Evolutionary conservation across 2,888 invertebrate genomes (phyloP).

Genomic region (Platycnemis pennipes): DNA sequence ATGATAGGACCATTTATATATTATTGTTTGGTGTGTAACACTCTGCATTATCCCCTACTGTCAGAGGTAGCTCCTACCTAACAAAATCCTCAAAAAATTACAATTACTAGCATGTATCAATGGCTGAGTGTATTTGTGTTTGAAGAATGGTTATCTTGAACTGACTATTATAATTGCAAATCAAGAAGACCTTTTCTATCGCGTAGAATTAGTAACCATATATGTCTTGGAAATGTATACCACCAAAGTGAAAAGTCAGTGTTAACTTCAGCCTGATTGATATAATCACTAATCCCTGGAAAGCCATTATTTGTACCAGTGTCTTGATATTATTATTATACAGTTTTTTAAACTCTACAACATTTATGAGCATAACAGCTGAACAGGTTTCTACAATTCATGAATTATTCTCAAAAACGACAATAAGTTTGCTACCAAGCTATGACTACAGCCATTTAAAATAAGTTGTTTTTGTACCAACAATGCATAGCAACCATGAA

Average conservation of each 20-base stretch:
- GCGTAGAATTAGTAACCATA: conserved; percentile 59
- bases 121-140: conserved; percentile 55
- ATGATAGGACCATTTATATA: conserved; percentile 42
- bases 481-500: background rate
- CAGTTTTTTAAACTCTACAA: conserved; percentile 57
- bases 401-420: conserved; percentile 60
- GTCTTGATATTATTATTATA: conserved; percentile 58
- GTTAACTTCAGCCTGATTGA: conserved; percentile 52
- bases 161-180: conserved; percentile 46
- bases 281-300: conserved; percentile 39
- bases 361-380: conserved; percentile 56
- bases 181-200: conserved; percentile 64
- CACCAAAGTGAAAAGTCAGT: conserved; percentile 60
- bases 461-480: conserved; percentile 15
- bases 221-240: conserved; percentile 64
- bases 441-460: conserved; percentile 8
- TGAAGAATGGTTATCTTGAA: conserved; percentile 32
- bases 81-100: background rate
- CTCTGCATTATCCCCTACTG: conserved; percentile 28
- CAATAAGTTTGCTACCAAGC: conserved; percentile 63
- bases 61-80: conserved; percentile 22
- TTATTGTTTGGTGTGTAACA: conserved; percentile 44
- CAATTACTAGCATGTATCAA: conserved; percentile 37
- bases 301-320: conserved; percentile 67
- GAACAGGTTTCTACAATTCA: conserved; percentile 43